Base-by-base conservation (phyloP, 2,888 invertebrate genomes). In the Junonia oenone region DNA sequence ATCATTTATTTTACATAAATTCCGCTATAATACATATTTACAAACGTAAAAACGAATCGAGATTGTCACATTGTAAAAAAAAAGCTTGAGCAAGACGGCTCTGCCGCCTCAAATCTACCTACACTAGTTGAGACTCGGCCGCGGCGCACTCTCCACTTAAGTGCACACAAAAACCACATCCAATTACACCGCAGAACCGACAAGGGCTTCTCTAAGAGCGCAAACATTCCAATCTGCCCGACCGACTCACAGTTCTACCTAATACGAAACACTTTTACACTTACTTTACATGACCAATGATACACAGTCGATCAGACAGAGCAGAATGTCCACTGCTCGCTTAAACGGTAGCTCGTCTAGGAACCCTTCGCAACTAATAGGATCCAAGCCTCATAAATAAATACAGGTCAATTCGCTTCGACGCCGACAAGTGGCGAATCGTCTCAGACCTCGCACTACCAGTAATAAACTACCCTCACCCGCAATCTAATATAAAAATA, bases 21-120 rank as follows among this genome's bases (percentile, higher is more conserved):
- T 90, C 83, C 85, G 85, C 88, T 90, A 89, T 88, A 78, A 89
- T 90, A 89, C 89, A 90, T 88, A 90, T 90, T 87, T 90, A 90
- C 90, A 90, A 88, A 88, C 78, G 78, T 89, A 88, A 75, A 83
- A 87, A 87, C 83, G 78, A 87, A 85, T 83, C 73, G 70, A 83
- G 78, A 81, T 78, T 81, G 80, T 85, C 82, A 85, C 83, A 76
- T 76, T 78, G 70, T 74, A 83, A 78, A 84, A 40, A 84, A 40
- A 85, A 86, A 85, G 84, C 81, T 87, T 84, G 87, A 85, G 84
- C 86, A 69, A 66, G 66, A 62, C 67, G 68, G 67, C 63, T 56
- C 68, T 61, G 65, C 68, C 67, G 64, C 58, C 65, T 59, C 47
- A 48, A 56, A 58, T 58, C 55, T 63, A 63, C 58, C 51, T 55